Conservation (phyloP, 2,888 invertebrate genomes). For the Eristalinus aeneus region DNA sequence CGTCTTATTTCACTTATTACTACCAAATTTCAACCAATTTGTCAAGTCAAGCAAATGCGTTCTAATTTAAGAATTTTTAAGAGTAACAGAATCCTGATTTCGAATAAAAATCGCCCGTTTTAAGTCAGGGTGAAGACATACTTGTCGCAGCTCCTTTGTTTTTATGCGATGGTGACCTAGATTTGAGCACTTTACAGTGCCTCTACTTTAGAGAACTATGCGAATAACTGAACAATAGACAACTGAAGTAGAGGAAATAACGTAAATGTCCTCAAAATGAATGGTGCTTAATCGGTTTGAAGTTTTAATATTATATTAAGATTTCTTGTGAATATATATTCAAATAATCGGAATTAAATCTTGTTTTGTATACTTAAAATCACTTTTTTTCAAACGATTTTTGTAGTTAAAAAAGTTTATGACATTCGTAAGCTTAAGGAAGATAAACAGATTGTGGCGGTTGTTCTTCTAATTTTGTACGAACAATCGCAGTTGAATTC, state of each 20-base stretch:
- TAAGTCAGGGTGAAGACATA: neutral
- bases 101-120: neutral
- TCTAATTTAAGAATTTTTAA: too few relatives aligned
- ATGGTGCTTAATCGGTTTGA: neutral
- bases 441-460: too few relatives aligned
- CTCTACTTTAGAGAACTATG: neutral
- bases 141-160: neutral
- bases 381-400: too few relatives aligned
- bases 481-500: too few relatives aligned
- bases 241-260: neutral
- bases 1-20: neutral
- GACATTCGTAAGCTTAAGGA: too few relatives aligned
- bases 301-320: neutral
- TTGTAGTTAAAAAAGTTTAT: too few relatives aligned
- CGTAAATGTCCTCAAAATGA: neutral
- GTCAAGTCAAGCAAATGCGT: too few relatives aligned
- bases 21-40: neutral
- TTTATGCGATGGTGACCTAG: neutral
- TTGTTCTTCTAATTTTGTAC: too few relatives aligned
- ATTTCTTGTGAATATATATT: too few relatives aligned
- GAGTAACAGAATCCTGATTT: neutral
- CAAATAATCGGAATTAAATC: too few relatives aligned
- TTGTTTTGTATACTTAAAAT: too few relatives aligned
- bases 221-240: neutral
- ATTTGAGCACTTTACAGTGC: neutral